Conservation (phyloP, 2,113 vertebrate species). For the Cygnus atratus region DNA sequence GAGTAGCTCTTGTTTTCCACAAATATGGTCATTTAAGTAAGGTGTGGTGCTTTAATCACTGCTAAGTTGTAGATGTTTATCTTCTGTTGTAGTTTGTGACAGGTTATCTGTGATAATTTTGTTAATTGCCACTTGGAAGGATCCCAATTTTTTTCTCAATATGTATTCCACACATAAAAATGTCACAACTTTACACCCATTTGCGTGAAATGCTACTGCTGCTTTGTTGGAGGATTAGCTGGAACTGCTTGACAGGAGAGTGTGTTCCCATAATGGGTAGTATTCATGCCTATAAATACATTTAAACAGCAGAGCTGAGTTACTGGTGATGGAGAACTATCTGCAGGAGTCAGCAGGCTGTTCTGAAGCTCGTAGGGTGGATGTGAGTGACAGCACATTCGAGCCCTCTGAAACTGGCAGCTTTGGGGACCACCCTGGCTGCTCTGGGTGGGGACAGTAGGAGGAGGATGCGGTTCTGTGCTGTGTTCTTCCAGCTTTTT, state of each 20-base stretch:
- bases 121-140: background rate
- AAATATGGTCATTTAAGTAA: background rate
- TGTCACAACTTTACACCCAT: background rate
- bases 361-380: background rate
- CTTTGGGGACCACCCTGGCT: background rate
- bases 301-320: background rate
- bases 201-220: background rate
- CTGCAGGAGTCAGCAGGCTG: background rate
- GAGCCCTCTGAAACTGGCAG: background rate
- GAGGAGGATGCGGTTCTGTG: background rate
- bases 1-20: background rate
- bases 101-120: conserved; percentile 3
- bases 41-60: background rate
- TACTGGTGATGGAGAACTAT: background rate
- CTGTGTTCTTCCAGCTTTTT: background rate
- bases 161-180: background rate
- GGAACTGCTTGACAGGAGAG: background rate
- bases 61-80: background rate
- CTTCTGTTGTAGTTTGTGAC: background rate
- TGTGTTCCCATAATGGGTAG: background rate
- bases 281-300: background rate
- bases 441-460: fast-evolving
- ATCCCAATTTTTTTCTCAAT: background rate
- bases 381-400: background rate
- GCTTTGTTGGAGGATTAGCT: conserved; percentile 14